Base-by-base conservation (phyloP, 1,140 invertebrate genomes). In the Patella vulgata region DNA sequence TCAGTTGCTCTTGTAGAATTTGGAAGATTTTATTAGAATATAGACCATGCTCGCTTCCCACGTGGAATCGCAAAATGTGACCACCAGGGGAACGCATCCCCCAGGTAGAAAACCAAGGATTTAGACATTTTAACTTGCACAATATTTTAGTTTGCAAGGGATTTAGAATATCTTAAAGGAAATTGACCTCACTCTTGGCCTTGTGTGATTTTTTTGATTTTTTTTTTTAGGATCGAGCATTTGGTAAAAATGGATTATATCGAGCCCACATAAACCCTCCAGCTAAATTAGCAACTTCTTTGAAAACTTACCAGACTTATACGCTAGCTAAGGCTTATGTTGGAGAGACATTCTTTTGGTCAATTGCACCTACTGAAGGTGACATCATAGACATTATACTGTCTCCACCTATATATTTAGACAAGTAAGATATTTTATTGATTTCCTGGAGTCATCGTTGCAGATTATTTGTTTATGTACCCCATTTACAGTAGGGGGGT, bases 331-430 rank as follows among this genome's bases (percentile, higher is more conserved):
- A 90, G 73, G 95, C 94, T 11, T 98, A 98, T 78, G 87, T 88
- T 43, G 96, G 96, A 0, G 90, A 93, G 74, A 91, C 90, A 0
- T 97, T 93, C 75, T 98, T 97, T 81, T 98, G 96, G 96, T 94
- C 93, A 17, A 82, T 94, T 14, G 86, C 92, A 21, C 95, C 96
- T 0, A 90, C 92, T 70, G 88, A 89, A 30, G 93, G 92, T 1
- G 93, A 97, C 81, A 86, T 89, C 44, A 85, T 97, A 12, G 88
- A 89, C 57, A 93, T 98, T 80, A 89, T 90, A 79, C 96, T 96
- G 81, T 85, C 87, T 52, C 88, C 88, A 63, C 92, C 95, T 30
- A 88, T 91, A 73, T 73, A 85, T 71, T 82, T 97, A 70, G 90
- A 91, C 81, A 91, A 88, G 92, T 94, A 86, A 86, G 78, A 74